Percentiles rank a stretch among this genome's conserved stretches.
Conservation (phyloP, 2,888 invertebrate genomes). For the Gymnosoma rotundatum region DNA sequence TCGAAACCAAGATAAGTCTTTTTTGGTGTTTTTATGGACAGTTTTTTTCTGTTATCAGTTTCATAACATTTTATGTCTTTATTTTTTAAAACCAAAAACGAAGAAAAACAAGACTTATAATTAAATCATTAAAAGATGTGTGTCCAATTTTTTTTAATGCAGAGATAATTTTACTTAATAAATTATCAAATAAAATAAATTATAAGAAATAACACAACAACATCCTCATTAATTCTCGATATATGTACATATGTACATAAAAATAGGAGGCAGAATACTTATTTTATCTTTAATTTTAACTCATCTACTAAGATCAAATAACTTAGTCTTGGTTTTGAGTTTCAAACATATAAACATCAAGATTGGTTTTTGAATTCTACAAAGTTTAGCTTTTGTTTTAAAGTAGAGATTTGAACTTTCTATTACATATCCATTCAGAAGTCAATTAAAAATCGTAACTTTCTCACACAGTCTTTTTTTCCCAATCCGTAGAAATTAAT, state of each 20-base stretch:
- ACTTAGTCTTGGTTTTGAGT: too few relatives aligned
- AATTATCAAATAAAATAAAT: background rate
- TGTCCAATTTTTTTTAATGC: background rate
- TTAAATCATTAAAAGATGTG: slow-evolving; percentile 13
- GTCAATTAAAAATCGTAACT: slow-evolving; percentile 9
- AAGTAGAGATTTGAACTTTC: too few relatives aligned
- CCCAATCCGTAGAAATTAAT: background rate
- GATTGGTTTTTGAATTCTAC: too few relatives aligned
- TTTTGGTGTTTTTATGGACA: background rate
- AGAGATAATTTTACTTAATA: slow-evolving; percentile 16
- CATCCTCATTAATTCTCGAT: background rate
- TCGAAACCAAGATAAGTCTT: slow-evolving; percentile 21
- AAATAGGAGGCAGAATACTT: too few relatives aligned
- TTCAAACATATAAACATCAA: too few relatives aligned
- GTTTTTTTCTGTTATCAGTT: slow-evolving; percentile 39
- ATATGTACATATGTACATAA: too few relatives aligned
- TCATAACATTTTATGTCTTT: slow-evolving; percentile 25
- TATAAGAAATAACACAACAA: slow-evolving; percentile 8
- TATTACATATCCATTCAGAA: background rate
- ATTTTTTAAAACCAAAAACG: slow-evolving; percentile 34
- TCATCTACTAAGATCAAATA: too few relatives aligned
- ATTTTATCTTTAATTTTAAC: too few relatives aligned
- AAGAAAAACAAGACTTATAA: slow-evolving; percentile 3
- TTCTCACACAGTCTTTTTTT: slow-evolving; percentile 17
- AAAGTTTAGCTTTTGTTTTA: too few relatives aligned